These are phyloP conservation scores for Lithophane leautieri DNA, from an alignment of 2,888 invertebrate genomes.

Conservation along the genomic window DNA sequence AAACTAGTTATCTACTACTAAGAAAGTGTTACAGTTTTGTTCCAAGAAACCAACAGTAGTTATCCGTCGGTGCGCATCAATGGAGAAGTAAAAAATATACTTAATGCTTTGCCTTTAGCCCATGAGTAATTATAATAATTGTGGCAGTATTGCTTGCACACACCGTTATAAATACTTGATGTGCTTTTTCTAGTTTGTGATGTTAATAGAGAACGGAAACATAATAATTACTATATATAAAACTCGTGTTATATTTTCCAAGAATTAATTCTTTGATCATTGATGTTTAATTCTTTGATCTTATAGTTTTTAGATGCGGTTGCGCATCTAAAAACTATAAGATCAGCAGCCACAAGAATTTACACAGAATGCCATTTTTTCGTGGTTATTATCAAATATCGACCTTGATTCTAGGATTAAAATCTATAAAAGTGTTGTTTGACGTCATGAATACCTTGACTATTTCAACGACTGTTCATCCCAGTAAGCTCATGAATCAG, in stretches of 20 bases:
- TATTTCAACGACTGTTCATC: constrained; percentile 80
- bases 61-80: constrained; percentile 7
- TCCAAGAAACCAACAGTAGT: constrained; percentile 29
- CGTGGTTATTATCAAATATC: constrained; percentile 67
- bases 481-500: constrained; percentile 83
- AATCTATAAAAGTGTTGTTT: constrained; percentile 80
- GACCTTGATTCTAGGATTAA: constrained; percentile 72
- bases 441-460: constrained; percentile 79
- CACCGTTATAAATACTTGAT: constrained; percentile 19
- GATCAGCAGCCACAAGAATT: constrained; percentile 59
- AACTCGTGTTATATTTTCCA: constrained; percentile 30
- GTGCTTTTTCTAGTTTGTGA: constrained; percentile 31
- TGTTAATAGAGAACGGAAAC: constrained; percentile 33
- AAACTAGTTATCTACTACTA: constrained; percentile 16
- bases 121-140: constrained; percentile 43
- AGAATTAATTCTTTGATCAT: constrained; percentile 42
- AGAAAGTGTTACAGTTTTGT: constrained; percentile 20
- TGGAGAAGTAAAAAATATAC: constrained; percentile 33
- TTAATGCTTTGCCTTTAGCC: constrained; percentile 16
- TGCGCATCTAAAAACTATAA: constrained; percentile 55
- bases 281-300: constrained; percentile 41
- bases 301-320: no score
- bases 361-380: constrained; percentile 55
- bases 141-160: constrained; percentile 23
- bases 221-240: constrained; percentile 28